A percentile compares a stretch with the other conserved stretches of the same genome.
Evolutionary conservation across 2,888 invertebrate species (phyloP).

Genomic region (Ichneumon xanthorius): DNA sequence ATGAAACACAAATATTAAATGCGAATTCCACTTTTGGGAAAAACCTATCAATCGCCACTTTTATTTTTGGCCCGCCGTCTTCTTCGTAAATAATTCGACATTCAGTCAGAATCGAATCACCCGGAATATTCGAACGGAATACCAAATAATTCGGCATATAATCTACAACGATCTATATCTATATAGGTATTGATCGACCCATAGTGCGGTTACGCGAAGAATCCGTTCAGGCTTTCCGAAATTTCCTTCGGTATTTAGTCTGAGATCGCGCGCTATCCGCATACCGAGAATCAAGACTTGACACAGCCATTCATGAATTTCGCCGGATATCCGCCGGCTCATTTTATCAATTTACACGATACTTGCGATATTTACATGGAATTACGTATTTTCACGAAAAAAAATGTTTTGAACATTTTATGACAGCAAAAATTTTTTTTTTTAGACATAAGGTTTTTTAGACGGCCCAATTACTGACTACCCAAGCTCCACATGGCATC

Average conservation of each 20-base stretch:
- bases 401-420: no score
- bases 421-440: no score
- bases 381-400: no score
- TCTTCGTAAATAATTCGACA: neutral
- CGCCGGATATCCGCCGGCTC: neutral
- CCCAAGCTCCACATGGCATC: no score
- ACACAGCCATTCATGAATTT: constrained; percentile 36
- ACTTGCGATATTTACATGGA: no score
- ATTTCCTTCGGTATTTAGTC: constrained; percentile 41
- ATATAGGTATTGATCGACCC: neutral
- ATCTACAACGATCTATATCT: neutral
- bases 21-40: neutral
- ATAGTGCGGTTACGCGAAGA: constrained; percentile 19
- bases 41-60: neutral
- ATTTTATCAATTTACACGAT: no score
- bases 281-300: constrained; percentile 26
- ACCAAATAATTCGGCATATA: constrained; percentile 22
- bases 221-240: constrained; percentile 34
- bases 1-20: neutral
- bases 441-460: no score
- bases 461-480: no score
- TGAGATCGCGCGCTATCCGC: constrained; percentile 47
- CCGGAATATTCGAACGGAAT: constrained; percentile 20
- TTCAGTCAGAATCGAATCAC: neutral
- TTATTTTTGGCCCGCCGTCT: neutral